Conservation (phyloP, 2,888 invertebrate genomes). For the Eupithecia abbreviata region DNA sequence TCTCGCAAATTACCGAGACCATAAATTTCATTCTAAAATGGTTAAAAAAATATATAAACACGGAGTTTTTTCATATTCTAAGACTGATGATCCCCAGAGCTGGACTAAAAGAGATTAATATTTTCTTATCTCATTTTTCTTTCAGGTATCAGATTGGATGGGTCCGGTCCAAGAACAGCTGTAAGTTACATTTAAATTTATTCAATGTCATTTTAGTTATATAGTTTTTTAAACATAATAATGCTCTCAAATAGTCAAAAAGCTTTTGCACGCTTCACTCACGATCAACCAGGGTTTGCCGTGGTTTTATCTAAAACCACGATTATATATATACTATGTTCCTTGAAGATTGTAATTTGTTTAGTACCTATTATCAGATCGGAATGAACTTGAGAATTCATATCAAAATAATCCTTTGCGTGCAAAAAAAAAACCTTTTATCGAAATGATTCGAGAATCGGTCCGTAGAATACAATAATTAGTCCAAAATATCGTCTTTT, state of each 20-base stretch:
- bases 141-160: slow-evolving; percentile 71
- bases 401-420: background rate
- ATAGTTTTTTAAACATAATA: too few relatives aligned
- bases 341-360: too few relatives aligned
- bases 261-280: too few relatives aligned
- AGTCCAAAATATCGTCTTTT: background rate
- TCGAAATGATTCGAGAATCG: background rate
- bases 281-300: background rate
- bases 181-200: slow-evolving; percentile 56
- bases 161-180: slow-evolving; percentile 64
- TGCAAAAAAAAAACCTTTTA: background rate
- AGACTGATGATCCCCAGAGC: too few relatives aligned
- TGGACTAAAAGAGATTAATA: background rate
- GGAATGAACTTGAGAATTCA: background rate
- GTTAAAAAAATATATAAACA: too few relatives aligned
- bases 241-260: too few relatives aligned
- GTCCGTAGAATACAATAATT: background rate
- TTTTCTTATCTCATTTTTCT: slow-evolving; percentile 8
- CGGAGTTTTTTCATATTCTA: too few relatives aligned
- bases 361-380: too few relatives aligned
- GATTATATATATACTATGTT: too few relatives aligned
- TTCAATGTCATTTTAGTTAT: background rate
- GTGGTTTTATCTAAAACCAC: too few relatives aligned
- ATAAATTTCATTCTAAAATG: too few relatives aligned
- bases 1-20: too few relatives aligned